Evolutionary conservation across 2,888 invertebrate species (phyloP), one percentile per base, ranked within the genome.

Genomic region (Notodonta ziczac): DNA sequence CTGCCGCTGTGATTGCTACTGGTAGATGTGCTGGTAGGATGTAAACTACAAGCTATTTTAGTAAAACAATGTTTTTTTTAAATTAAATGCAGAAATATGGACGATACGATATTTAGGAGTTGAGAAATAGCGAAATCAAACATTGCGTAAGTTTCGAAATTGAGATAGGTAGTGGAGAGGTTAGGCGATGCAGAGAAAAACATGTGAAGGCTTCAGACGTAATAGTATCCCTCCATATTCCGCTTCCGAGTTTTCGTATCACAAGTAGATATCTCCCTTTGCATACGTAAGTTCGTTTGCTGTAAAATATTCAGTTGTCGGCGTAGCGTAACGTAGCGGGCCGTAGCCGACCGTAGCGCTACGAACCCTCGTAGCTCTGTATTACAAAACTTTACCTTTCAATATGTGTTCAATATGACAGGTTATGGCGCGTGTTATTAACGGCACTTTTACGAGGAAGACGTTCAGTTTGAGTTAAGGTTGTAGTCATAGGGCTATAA

Each of bases 271-370:
- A 52, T 52, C 39, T 52, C 54, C 54, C 14, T 54, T 54, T 54
- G 70, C 72, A 70, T 70, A 65, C 54, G 58, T 69, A 63, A 70
- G 70, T 65, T 70, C 62, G 62, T 70, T 70, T 69, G 58, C 35
- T 40, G 59, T 62, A 62, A 62, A 59, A 65, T 62, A 68, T 69
- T 69, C 59, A 14, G 39, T 12, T 54, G 54, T 39, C 54, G 39
- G 39, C 54, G 54, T 53, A 52, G 52, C 32, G 24, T 14, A 32
- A 5, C 35, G 53, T 53, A 35, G 53, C 53, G 35, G 13, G n/a
- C 12, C 35, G 35, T 35, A 35, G 53, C 35, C 9, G 24, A 6
- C 53, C 54, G 54, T 39, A 54, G 54, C 54, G 54, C 54, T 54
- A 54, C 54, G 54, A 12, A 4, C 12, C 10, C 46, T 14, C 16